Conservation (phyloP, 2,113 vertebrate genomes). For the Morone saxatilis region DNA sequence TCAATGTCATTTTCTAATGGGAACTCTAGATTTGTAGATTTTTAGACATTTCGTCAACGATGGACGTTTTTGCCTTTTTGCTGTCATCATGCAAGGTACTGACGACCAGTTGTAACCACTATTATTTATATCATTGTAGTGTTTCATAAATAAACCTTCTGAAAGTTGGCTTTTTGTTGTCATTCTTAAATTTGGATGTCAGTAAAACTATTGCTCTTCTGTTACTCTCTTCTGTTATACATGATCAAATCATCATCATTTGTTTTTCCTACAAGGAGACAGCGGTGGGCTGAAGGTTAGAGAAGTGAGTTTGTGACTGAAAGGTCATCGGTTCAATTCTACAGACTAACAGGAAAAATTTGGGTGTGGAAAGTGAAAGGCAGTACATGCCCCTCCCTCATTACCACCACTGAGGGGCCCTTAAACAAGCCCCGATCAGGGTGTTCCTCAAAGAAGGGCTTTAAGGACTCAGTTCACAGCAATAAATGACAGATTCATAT, state of each 20-base stretch:
- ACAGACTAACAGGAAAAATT: too few species aligned
- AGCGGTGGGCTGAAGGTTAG: too few species aligned
- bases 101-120: slow-evolving; percentile 82
- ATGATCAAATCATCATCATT: too few species aligned
- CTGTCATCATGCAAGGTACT: slow-evolving; percentile 77
- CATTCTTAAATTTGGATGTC: neutral
- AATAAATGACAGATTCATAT: neutral
- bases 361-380: neutral
- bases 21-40: slow-evolving; percentile 72
- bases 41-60: slow-evolving; percentile 70
- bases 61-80: slow-evolving; percentile 61
- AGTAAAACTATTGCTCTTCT: neutral
- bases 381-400: too few species aligned
- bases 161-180: slow-evolving; percentile 23
- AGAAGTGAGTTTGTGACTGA: too few species aligned
- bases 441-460: too few species aligned
- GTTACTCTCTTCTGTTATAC: too few species aligned
- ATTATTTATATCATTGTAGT: slow-evolving; percentile 77
- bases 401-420: too few species aligned
- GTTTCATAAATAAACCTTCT: slow-evolving; percentile 79
- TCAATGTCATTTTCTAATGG: slow-evolving; percentile 60
- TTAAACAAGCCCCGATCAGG: too few species aligned
- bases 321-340: too few species aligned
- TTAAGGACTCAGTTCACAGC: neutral
- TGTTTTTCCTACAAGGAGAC: too few species aligned